Percentiles rank a stretch among this genome's conserved stretches.
Conservation (phyloP, 2,113 vertebrate genomes). For the Excalfactoria chinensis region DNA sequence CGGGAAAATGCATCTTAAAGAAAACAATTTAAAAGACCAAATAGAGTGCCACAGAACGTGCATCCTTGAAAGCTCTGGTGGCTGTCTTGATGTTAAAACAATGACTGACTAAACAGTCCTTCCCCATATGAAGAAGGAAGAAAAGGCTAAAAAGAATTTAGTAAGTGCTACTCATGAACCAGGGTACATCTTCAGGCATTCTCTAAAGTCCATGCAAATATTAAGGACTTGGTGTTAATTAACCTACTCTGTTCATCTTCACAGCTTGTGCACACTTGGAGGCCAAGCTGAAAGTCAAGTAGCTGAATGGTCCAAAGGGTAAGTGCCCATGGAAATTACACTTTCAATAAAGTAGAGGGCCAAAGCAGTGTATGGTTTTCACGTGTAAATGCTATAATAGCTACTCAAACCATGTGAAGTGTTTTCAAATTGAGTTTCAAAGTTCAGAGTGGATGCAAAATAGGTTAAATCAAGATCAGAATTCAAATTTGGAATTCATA, state of each 20-base stretch:
- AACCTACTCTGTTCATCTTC: background rate
- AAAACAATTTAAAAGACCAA: background rate
- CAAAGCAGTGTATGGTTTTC: background rate
- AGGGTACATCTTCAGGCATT: background rate
- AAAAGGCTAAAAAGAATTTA: background rate
- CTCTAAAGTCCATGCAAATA: background rate
- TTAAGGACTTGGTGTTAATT: background rate
- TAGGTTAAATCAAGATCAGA: background rate
- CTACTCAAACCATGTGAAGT: background rate
- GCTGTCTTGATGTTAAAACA: background rate
- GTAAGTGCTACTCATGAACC: background rate
- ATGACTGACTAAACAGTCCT: background rate
- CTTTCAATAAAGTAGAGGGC: background rate
- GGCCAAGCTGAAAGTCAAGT: background rate
- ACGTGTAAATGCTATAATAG: rapidly evolving
- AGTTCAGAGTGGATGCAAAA: background rate
- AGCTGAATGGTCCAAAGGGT: background rate
- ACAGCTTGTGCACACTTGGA: background rate
- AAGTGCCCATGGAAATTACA: background rate
- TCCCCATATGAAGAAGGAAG: background rate
- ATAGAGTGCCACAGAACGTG: background rate
- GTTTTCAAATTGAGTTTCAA: background rate
- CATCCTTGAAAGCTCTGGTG: rapidly evolving
- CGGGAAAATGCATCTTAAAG: background rate
- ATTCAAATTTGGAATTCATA: background rate